These are phyloP conservation scores for Euglossa dilemma DNA, from an alignment of 1,140 invertebrate genomes.

Conservation along the genomic window DNA sequence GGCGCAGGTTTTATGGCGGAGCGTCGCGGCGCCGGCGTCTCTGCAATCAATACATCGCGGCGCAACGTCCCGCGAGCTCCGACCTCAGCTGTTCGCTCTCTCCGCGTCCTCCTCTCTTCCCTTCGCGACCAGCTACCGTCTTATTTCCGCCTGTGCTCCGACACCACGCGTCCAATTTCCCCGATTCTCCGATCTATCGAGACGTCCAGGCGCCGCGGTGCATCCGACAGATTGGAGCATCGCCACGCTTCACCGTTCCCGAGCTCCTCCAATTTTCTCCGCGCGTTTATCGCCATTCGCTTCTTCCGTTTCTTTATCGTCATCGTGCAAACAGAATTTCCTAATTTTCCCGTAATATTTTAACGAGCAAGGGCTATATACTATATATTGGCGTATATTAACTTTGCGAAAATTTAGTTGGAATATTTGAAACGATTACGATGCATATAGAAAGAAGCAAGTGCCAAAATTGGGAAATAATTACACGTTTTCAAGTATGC, in stretches of 20 bases:
- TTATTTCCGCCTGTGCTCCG: background rate
- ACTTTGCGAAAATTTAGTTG: too few species aligned
- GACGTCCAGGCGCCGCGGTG: background rate
- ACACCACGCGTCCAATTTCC: constrained; percentile 6
- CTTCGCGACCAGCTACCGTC: background rate
- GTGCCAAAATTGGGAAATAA: too few species aligned
- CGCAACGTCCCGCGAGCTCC: constrained; percentile 68
- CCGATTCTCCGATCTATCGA: background rate
- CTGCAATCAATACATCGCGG: constrained; percentile 77
- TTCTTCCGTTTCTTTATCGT: too few species aligned
- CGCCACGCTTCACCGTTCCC: background rate
- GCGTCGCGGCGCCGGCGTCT: constrained; percentile 74
- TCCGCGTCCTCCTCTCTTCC: background rate
- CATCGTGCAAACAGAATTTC: too few species aligned
- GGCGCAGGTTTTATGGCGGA: constrained; percentile 62
- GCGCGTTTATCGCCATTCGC: too few species aligned
- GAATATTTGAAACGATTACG: too few species aligned
- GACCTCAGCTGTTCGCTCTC: constrained; percentile 72
- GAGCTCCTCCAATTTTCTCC: too few species aligned
- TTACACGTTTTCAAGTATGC: too few species aligned
- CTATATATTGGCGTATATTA: too few species aligned
- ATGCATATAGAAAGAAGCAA: too few species aligned
- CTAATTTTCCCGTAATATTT: too few species aligned
- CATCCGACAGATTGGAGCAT: background rate
- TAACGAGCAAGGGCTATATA: too few species aligned